Evolutionary conservation across 2,888 invertebrate species (phyloP).

Genomic region (Odiellus spinosus): DNA sequence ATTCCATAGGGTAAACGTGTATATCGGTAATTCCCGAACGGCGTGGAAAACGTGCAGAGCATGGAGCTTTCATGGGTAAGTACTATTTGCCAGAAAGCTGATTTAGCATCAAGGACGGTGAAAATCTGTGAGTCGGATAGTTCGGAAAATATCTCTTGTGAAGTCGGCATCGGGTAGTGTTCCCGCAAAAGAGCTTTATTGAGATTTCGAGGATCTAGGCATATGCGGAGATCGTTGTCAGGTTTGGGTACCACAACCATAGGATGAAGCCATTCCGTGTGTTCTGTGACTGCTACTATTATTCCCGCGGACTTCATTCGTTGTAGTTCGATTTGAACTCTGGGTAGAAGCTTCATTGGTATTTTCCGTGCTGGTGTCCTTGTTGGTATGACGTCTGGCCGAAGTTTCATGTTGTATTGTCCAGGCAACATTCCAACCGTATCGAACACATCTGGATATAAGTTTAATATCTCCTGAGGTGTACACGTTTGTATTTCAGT

Average conservation of each 20-base stretch:
- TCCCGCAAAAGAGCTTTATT: constrained; percentile 22
- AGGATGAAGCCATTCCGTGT: constrained; percentile 12
- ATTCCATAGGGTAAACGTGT: constrained; percentile 25
- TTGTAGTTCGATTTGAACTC: neutral
- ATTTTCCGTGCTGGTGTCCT: constrained; percentile 2
- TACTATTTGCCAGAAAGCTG: constrained; percentile 28
- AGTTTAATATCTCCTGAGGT: too few species aligned
- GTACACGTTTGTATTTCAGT: too few species aligned
- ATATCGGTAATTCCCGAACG: constrained; percentile 24
- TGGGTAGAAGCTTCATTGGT: constrained; percentile 1
- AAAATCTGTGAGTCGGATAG: constrained; percentile 21
- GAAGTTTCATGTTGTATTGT: constrained; percentile 1
- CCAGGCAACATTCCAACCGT: constrained; percentile 1
- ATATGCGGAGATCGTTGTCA: constrained; percentile 22
- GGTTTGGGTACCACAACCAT: constrained; percentile 25
- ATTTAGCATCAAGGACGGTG: constrained; percentile 22
- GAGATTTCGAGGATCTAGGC: constrained; percentile 25
- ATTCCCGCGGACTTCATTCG: constrained; percentile 2
- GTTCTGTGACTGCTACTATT: constrained; percentile 2
- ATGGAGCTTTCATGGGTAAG: constrained; percentile 24
- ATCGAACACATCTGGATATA: neutral
- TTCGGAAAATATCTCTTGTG: constrained; percentile 23
- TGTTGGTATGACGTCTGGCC: neutral
- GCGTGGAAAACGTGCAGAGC: constrained; percentile 26
- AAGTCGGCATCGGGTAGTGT: constrained; percentile 23